Percentiles rank a stretch among this genome's conserved stretches.
phyloP scores from a whole-genome alignment of 2,113 vertebrate species.

The Podilymbus podiceps region DNA sequence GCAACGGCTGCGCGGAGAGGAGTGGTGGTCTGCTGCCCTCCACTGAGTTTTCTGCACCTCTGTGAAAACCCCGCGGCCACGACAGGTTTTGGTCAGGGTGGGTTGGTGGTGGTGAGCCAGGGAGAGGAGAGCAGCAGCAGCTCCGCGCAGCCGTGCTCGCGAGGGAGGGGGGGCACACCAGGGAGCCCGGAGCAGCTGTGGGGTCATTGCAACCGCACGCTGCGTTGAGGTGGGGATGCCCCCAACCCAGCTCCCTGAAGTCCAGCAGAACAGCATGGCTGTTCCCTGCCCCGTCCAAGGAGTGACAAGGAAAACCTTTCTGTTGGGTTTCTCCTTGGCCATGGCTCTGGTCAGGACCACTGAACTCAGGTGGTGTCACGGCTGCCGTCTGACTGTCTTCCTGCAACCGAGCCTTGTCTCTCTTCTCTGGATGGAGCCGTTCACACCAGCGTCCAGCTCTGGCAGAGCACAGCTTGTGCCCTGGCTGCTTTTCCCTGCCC shows the following conservation, averaged over 20 bases:
- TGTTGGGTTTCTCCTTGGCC: background rate
- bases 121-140: background rate
- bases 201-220: background rate
- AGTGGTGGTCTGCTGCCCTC: slow-evolving; percentile 14
- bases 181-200: background rate
- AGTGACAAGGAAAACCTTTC: background rate
- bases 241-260: accelerated
- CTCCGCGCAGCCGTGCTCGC: background rate
- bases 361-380: background rate
- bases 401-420: accelerated
- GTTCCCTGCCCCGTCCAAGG: background rate
- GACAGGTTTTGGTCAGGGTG: accelerated
- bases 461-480: background rate
- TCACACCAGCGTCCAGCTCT: background rate
- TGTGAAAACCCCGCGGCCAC: background rate
- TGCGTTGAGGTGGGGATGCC: background rate
- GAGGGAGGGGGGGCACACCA: background rate
- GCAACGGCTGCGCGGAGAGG: background rate
- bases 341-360: background rate
- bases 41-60: background rate
- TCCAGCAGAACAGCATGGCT: background rate
- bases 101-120: background rate
- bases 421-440: background rate
- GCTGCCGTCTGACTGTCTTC: background rate
- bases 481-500: background rate